Evolutionary conservation across 2,113 vertebrate species (phyloP).

Genomic region (Tenebrosternarchus preto): DNA sequence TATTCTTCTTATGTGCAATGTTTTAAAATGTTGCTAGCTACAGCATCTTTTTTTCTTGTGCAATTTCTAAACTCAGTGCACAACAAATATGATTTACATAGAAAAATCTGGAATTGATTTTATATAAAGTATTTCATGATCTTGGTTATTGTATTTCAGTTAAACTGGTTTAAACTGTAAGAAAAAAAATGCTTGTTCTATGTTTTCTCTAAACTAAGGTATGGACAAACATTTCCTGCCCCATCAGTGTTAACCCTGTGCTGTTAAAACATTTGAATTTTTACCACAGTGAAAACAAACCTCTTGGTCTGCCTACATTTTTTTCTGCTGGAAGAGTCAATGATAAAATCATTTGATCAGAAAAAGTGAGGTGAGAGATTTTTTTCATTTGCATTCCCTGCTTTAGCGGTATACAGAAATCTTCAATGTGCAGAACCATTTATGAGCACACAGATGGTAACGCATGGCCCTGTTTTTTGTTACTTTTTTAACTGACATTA

Average conservation of each 20-base stretch:
- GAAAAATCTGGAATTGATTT: no score
- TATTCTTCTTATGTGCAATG: neutral
- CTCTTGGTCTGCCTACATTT: constrained; percentile 43
- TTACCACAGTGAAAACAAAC: constrained; percentile 58
- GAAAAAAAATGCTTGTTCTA: neutral
- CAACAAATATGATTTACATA: neutral
- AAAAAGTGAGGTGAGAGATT: constrained; percentile 1
- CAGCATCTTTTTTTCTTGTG: neutral
- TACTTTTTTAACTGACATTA: neutral
- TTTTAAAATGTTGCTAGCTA: neutral
- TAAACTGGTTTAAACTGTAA: no score
- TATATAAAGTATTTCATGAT: no score
- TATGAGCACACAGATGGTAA: neutral
- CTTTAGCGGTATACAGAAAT: constrained; percentile 16
- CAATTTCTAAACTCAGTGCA: neutral
- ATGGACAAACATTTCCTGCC: neutral
- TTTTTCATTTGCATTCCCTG: constrained; percentile 20
- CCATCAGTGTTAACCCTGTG: constrained; percentile 30
- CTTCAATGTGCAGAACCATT: neutral
- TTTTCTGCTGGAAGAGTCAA: neutral
- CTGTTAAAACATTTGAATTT: constrained; percentile 46
- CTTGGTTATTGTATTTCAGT: no score
- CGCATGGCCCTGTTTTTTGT: neutral
- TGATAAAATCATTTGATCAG: constrained; percentile 19
- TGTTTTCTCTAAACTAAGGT: neutral